A percentile compares a stretch with the other conserved stretches of the same genome.
Conservation (phyloP, 2,888 invertebrate genomes). For the Brachypterus glaber region DNA sequence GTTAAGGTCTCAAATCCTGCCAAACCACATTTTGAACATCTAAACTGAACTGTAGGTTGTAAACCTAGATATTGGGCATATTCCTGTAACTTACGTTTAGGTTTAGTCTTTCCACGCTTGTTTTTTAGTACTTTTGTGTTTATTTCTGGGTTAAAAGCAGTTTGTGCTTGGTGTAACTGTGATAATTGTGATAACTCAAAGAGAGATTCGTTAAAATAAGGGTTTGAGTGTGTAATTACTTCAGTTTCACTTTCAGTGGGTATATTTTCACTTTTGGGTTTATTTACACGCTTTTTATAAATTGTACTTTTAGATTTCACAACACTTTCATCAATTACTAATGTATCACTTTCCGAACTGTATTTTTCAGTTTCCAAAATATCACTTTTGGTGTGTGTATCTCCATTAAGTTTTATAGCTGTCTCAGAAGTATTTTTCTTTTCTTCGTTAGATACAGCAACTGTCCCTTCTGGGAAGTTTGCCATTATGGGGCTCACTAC, state of each 20-base stretch:
- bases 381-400: slow-evolving; percentile 19
- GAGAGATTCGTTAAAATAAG: slow-evolving; percentile 37
- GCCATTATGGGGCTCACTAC: slow-evolving; percentile 33
- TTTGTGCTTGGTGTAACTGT: slow-evolving; percentile 19
- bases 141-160: slow-evolving; percentile 11
- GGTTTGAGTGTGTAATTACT: slow-evolving; percentile 33
- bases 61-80: slow-evolving; percentile 65
- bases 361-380: slow-evolving; percentile 27
- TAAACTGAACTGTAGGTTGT: slow-evolving; percentile 61
- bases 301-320: slow-evolving; percentile 22
- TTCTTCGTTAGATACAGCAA: slow-evolving; percentile 20
- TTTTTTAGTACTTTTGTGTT: slow-evolving; percentile 6
- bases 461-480: slow-evolving; percentile 32
- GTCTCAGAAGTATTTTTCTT: slow-evolving; percentile 17
- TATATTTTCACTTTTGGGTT: too few species aligned
- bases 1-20: slow-evolving; percentile 57
- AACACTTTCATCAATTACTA: slow-evolving; percentile 37
- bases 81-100: slow-evolving; percentile 40
- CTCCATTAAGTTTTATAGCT: slow-evolving; percentile 33
- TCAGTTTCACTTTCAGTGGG: slow-evolving; percentile 8
- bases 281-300: slow-evolving; percentile 14
- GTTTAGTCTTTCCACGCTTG: slow-evolving; percentile 26
- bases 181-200: slow-evolving; percentile 36
- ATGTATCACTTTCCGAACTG: slow-evolving; percentile 38
- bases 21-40: slow-evolving; percentile 63